These are phyloP conservation scores for Mythimna loreyi DNA, from an alignment of 2,888 invertebrate genomes.

Conservation along the genomic window DNA sequence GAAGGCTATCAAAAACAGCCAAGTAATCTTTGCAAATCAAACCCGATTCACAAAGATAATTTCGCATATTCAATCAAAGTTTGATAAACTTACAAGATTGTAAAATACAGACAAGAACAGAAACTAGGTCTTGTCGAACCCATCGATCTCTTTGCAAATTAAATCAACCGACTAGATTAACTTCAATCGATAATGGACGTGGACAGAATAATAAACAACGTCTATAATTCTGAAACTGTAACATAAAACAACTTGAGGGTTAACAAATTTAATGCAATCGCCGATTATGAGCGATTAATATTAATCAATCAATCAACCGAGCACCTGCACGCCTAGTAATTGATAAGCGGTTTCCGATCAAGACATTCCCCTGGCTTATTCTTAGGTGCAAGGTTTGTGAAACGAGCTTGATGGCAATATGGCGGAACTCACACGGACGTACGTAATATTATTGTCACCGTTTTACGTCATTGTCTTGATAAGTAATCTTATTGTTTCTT, in stretches of 20 bases:
- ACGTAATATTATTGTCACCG: not conserved
- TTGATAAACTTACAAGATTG: constrained; percentile 22
- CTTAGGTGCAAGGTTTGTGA: constrained; percentile 34
- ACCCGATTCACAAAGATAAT: not conserved
- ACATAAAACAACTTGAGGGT: constrained; percentile 30
- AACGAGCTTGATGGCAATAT: constrained; percentile 20
- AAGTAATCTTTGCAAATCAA: not conserved
- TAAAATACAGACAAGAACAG: constrained; percentile 6
- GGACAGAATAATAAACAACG: constrained; percentile 43
- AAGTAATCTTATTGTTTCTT: constrained; percentile 7
- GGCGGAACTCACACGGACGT: constrained; percentile 18
- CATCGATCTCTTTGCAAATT: constrained; percentile 42
- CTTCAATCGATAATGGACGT: constrained; percentile 29
- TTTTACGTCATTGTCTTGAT: not conserved
- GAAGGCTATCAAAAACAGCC: not conserved
- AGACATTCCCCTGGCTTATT: constrained; percentile 47
- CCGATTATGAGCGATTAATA: constrained; percentile 60
- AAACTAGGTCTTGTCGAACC: constrained; percentile 39
- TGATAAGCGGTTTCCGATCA: constrained; percentile 53
- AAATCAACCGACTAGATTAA: constrained; percentile 39
- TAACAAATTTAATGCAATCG: constrained; percentile 48
- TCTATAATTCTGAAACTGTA: constrained; percentile 37
- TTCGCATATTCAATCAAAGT: constrained; percentile 2
- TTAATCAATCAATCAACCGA: constrained; percentile 61
- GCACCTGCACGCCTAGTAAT: constrained; percentile 58